phyloP scores from a whole-genome alignment of 92 coral and sea anemone genomes.

The Pocillopora grandis region DNA sequence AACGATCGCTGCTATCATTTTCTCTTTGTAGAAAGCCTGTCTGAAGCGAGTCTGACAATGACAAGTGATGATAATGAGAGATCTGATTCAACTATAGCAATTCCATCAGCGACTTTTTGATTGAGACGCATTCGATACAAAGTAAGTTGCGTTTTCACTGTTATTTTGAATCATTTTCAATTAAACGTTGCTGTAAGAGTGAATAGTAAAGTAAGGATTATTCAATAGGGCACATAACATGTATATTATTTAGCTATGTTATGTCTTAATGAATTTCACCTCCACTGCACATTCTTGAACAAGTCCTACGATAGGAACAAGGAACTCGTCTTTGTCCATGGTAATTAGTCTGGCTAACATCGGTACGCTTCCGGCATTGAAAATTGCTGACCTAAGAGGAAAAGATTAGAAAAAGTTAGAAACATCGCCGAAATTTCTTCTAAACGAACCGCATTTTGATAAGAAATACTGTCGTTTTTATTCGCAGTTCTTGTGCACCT shows the following conservation, averaged over 20 bases:
- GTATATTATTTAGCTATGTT: neutral
- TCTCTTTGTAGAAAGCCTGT: constrained; percentile 79
- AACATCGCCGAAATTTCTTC: neutral
- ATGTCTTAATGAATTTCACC: constrained; percentile 32
- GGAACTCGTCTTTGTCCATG: constrained; percentile 75
- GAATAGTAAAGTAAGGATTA: neutral
- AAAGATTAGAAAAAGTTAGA: neutral
- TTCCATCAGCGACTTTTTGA: too few species aligned
- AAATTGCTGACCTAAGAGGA: constrained; percentile 68
- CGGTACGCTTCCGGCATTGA: constrained; percentile 88
- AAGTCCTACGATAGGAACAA: constrained; percentile 86
- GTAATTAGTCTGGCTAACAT: constrained; percentile 75
- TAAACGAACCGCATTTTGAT: neutral
- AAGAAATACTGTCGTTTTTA: too few species aligned
- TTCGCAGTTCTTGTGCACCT: neutral
- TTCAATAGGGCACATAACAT: neutral
- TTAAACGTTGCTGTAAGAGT: too few species aligned
- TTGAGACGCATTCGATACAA: too few species aligned
- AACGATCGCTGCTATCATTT: constrained; percentile 69
- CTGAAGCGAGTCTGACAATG: constrained; percentile 71
- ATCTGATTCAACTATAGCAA: too few species aligned
- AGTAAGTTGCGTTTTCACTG: too few species aligned
- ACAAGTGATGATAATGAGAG: too few species aligned
- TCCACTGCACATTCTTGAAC: constrained; percentile 94
- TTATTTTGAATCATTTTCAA: too few species aligned